Evolutionary conservation across 1,140 invertebrate genomes (phyloP), one percentile per base, ranked within the genome.

Genomic region (Oppia nitens): DNA sequence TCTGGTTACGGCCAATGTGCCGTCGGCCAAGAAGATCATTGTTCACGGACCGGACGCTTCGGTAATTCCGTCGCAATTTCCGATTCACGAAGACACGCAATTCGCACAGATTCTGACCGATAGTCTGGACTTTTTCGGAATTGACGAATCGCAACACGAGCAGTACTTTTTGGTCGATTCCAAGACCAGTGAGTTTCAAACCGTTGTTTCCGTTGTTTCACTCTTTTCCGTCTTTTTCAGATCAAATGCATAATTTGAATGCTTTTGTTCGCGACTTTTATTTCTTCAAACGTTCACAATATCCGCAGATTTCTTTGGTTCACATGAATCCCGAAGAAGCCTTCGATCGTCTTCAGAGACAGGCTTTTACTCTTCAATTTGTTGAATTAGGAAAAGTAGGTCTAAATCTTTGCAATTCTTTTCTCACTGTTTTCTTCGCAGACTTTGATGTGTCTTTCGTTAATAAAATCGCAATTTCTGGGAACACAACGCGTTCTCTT

Each of bases 11-110:
- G 95, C 95, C 0, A 98, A 98, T 77, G 92, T 99, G 26, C 94
- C 95, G 0, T 93, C 91, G 11, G 92, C 95, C 4, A 99, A 99
- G 70, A 98, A 98, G 74, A 94, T 99, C 62, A 87, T 98, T 57
- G 90, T 99, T 24, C 92, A 98, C 72, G 94, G 94, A 0, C 81
- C 83, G 62, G 84, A 93, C 67, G 85, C 85, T 64, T 86, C 88
- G 61, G 88, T 87, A 60, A 98, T 98, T 67, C 95, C 96, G 3
- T 94, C 92, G 0, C 93, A 98, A 69, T 96, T 98, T 75, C 91
- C 92, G 0, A 87, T 98, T 24, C 90, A 96, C 75, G 96, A 99
- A 77, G 94, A 98, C 66, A 98, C 95, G 0, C 90, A 98, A 67
- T 98, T 99, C 71, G 84, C 81, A 67, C 88, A 95, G 69, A 88